phyloP scores from a whole-genome alignment of 2,888 invertebrate species.

The Xestia c-nigrum region DNA sequence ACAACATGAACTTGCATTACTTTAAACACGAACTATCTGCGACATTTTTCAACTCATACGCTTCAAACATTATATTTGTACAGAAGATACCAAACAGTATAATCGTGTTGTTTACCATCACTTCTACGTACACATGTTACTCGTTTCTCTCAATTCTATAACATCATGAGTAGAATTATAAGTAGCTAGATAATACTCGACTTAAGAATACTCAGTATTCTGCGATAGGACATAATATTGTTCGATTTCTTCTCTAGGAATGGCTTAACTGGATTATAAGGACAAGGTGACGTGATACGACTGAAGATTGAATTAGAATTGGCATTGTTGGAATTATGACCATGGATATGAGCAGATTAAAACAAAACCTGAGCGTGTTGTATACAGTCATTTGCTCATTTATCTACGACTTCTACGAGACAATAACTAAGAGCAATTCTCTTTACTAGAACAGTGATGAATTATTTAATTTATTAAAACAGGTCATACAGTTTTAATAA shows the following conservation, averaged over 20 bases:
- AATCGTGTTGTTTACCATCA: conserved; percentile 31
- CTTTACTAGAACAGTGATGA: not conserved
- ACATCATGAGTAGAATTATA: conserved; percentile 48
- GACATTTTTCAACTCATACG: not conserved
- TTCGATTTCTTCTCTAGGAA: conserved; percentile 50
- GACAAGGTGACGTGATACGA: conserved; percentile 38
- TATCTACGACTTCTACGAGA: not conserved
- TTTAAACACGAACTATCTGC: not conserved
- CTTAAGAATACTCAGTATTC: conserved; percentile 46
- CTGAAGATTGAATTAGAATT: conserved; percentile 8
- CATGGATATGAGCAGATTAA: not conserved
- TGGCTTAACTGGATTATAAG: conserved; percentile 48
- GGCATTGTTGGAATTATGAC: not conserved
- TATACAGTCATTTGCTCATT: not conserved
- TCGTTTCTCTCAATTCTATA: conserved; percentile 51
- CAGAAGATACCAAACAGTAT: not conserved
- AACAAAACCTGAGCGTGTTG: not conserved
- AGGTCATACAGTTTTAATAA: not conserved
- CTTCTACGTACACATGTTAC: conserved; percentile 24
- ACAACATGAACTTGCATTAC: not conserved
- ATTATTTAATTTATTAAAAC: conserved; percentile 1
- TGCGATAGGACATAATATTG: conserved; percentile 26
- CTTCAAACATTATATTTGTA: not conserved
- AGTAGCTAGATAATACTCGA: conserved; percentile 39
- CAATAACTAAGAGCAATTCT: not conserved